A percentile compares a stretch with the other conserved stretches of the same genome.
phyloP scores from a whole-genome alignment of 2,113 vertebrate genomes.

The Tricholaema leucomelas region DNA sequence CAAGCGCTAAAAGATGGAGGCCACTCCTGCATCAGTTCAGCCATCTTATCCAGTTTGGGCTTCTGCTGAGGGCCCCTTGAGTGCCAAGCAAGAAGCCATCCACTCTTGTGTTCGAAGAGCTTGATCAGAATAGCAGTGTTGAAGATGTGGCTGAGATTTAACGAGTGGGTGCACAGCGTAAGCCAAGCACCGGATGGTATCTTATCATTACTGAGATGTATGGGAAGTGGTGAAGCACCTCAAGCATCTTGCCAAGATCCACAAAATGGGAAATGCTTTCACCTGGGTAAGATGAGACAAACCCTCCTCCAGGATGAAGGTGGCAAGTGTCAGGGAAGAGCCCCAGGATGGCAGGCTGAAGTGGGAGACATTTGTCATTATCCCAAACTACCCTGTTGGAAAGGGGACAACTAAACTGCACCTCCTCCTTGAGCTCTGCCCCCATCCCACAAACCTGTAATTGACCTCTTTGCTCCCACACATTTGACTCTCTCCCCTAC shows the following conservation, averaged over 20 bases:
- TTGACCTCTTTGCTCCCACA: rapidly evolving
- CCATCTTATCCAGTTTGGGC: neutral
- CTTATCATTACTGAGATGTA: rapidly evolving
- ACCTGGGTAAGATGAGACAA: neutral
- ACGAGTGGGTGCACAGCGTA: rapidly evolving
- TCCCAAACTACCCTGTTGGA: too few relatives aligned
- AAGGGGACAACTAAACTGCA: neutral
- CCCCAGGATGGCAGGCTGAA: neutral
- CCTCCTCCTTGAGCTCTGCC: neutral
- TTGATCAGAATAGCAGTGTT: neutral
- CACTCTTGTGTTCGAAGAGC: neutral
- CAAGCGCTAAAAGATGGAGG: constrained; percentile 3
- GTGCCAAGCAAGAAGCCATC: neutral
- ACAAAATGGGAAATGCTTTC: neutral
- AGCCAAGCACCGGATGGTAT: neutral
- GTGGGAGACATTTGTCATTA: neutral
- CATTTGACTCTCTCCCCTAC: neutral
- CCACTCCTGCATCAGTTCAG: neutral
- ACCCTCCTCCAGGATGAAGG: neutral
- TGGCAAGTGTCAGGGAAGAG: neutral
- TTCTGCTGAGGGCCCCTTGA: neutral
- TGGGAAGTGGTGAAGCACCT: neutral
- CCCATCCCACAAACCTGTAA: neutral
- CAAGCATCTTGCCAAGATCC: neutral
- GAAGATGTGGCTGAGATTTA: neutral